These are phyloP conservation scores for Puffinus mauretanicus DNA, from an alignment of 2,113 vertebrate species.

Conservation along the genomic window DNA sequence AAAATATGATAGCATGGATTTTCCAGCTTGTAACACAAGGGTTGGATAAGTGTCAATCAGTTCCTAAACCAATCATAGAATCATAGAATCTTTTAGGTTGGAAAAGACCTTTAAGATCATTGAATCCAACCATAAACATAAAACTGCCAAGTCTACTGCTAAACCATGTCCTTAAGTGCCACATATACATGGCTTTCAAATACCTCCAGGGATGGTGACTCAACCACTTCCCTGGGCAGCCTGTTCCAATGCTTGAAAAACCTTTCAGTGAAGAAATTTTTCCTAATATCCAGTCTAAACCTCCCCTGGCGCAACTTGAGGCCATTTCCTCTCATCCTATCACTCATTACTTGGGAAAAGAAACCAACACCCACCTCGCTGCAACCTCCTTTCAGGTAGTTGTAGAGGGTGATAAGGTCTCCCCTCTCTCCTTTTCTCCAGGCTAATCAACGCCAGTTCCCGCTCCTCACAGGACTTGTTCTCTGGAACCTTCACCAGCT, in stretches of 20 bases:
- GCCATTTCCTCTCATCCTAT: not conserved
- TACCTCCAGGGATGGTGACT: not conserved
- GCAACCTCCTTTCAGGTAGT: not conserved
- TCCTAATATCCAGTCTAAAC: not conserved
- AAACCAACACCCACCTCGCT: fast-evolving
- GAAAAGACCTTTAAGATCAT: not conserved
- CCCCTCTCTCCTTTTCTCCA: not conserved
- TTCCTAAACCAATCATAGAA: not conserved
- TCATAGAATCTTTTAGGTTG: not conserved
- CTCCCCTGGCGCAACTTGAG: not conserved
- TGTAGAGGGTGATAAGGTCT: not conserved
- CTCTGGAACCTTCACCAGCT: not conserved
- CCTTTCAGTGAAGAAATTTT: not conserved
- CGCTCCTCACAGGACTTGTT: fast-evolving
- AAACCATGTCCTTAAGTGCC: not conserved
- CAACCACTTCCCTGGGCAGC: not conserved
- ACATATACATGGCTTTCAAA: not conserved
- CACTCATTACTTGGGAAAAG: not conserved
- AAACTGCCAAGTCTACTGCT: not conserved
- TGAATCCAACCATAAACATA: fast-evolving
- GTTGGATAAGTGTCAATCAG: not conserved
- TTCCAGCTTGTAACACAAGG: not conserved
- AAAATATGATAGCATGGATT: not conserved
- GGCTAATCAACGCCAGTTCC: fast-evolving
- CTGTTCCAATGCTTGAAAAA: not conserved